Percentiles rank a stretch among this genome's conserved stretches.
These are phyloP conservation scores for Galendromus occidentalis DNA, from an alignment of 1,140 invertebrate genomes.

Conservation along the genomic window DNA sequence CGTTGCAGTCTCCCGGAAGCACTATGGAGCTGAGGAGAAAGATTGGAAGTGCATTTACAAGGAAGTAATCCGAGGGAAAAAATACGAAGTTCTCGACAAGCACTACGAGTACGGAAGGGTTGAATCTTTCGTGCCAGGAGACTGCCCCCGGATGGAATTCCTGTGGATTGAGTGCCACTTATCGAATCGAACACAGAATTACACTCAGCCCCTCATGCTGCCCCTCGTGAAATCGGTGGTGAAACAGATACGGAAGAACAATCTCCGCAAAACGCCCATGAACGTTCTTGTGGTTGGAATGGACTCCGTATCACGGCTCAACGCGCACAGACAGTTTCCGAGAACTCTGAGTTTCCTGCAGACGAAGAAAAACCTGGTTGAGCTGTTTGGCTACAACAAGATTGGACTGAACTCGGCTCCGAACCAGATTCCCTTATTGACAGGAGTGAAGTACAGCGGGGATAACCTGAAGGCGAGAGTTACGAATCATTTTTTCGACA, in stretches of 20 bases:
- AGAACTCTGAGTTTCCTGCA: conserved; percentile 29
- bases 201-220: background rate
- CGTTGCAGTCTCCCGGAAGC: background rate
- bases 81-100: background rate
- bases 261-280: background rate
- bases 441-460: conserved; percentile 18
- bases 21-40: background rate
- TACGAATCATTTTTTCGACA: background rate
- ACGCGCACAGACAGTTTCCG: conserved; percentile 36
- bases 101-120: background rate
- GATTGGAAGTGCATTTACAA: conserved; percentile 1
- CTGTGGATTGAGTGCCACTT: conserved; percentile 4
- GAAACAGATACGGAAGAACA: background rate
- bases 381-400: conserved; percentile 28
- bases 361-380: background rate
- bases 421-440: conserved; percentile 28
- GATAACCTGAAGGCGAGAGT: background rate
- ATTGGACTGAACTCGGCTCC: conserved; percentile 31
- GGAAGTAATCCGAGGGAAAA: background rate
- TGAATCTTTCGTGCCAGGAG: background rate
- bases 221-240: background rate
- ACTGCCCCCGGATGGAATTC: background rate
- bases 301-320: conserved; percentile 38
- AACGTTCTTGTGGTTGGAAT: conserved; percentile 33
- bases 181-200: background rate